Evolutionary conservation across 2,797 vertebrate genomes (phyloP), one percentile per base, ranked within the genome.

Genomic region (Mus minutoides): DNA sequence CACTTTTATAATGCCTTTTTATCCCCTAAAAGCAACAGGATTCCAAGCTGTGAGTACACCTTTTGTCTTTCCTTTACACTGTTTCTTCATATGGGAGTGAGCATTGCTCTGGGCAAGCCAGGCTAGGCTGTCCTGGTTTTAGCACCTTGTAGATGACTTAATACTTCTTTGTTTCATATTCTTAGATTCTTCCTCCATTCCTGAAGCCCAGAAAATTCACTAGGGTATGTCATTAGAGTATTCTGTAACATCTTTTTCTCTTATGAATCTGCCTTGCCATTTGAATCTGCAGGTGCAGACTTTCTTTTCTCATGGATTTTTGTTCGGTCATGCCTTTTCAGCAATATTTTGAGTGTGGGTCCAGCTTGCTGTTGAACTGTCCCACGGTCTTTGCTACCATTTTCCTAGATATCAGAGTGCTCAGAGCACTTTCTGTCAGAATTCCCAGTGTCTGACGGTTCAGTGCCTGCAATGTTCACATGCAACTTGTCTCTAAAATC

Each of bases 41-140:
- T 14, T 21, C 14, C 31, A 17, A 14, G n/a, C 26, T 46, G 31
- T 14, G 1, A 46, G 3, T 40, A 34, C 54, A 67, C 22, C 22
- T 73, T 62, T 75, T 91, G n/a, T 85, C 79, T 95, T 79, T 73
- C 31, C 49, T 88, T 77, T 78, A 58, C n/a, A 31, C 29, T 82
- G 69, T 21, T 84, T 75, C 62, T 14, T 0, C 54, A 26, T 21
- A 34, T 90, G 29, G 31, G 77, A 93, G 76, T 64, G 4, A 58
- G 2, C 49, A 6, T 37, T 62, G 13, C 56, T 54, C 3, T 82
- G 46, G 10, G 26, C 4, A 83, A 56, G 12, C 34, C 80, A 79
- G 11, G 60, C 31, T 34, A 84, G 8, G 54, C n/a, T 52, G n/a
- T 16, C n/a, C n/a, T 91, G 67, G 24, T n/a, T 82, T 91, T 60